Evolutionary conservation across 2,888 invertebrate genomes (phyloP).

Genomic region (Adineta ricciae): DNA sequence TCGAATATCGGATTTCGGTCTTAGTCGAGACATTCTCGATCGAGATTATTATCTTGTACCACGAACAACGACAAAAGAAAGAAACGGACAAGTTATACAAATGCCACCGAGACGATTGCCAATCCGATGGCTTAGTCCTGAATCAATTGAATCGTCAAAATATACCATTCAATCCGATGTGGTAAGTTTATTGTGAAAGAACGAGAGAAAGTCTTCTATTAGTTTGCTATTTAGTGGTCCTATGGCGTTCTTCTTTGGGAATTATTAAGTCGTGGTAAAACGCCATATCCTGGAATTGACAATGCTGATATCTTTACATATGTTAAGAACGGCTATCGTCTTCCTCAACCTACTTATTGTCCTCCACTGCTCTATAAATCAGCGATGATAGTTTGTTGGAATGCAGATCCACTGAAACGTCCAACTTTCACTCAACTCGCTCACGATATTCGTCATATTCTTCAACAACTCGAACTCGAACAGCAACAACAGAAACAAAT

Average conservation of each 20-base stretch:
- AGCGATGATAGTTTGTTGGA: not conserved
- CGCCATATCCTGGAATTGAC: slow-evolving; percentile 52
- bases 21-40: slow-evolving; percentile 55
- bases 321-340: slow-evolving; percentile 49
- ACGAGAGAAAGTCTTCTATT: too few species aligned
- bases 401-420: not conserved
- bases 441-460: not conserved
- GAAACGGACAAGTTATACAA: slow-evolving; percentile 39
- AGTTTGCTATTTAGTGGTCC: slow-evolving; percentile 52
- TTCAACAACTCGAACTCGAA: not conserved
- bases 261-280: slow-evolving; percentile 51
- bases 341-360: slow-evolving; percentile 52
- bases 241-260: slow-evolving; percentile 53
- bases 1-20: slow-evolving; percentile 56
- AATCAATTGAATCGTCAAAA: slow-evolving; percentile 50
- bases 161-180: slow-evolving; percentile 52
- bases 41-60: slow-evolving; percentile 50
- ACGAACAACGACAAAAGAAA: slow-evolving; percentile 43
- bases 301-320: slow-evolving; percentile 52
- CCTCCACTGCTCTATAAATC: slow-evolving; percentile 49
- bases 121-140: slow-evolving; percentile 54
- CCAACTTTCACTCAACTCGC: slow-evolving; percentile 10
- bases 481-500: not conserved
- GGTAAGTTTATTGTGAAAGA: slow-evolving; percentile 43
- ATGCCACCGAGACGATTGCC: slow-evolving; percentile 46